Conservation (phyloP, 1,140 invertebrate genomes). For the Thalassaphorura encarpata region DNA sequence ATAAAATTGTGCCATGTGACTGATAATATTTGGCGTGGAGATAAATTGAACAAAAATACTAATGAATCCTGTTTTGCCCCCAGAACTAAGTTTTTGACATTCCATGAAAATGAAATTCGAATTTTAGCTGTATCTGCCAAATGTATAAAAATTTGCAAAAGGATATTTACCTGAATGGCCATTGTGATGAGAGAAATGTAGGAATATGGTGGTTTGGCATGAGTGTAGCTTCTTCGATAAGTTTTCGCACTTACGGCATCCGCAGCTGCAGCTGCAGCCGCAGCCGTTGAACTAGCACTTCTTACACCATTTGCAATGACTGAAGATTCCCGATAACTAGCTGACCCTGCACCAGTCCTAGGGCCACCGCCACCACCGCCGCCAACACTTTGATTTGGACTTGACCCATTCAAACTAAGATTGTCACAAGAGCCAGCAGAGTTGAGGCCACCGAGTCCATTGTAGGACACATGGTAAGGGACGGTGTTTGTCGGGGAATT, state of each 20-base stretch:
- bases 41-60: too few relatives aligned
- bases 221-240: conserved; percentile 87
- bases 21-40: too few relatives aligned
- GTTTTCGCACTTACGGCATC: conserved; percentile 68
- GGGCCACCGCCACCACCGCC: conserved; percentile 8
- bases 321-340: conserved; percentile 41
- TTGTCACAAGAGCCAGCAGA: conserved; percentile 32
- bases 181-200: conserved; percentile 99
- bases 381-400: conserved; percentile 22
- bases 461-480: conserved; percentile 3
- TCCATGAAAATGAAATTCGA: too few relatives aligned
- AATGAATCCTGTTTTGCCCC: too few relatives aligned
- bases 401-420: conserved; percentile 28
- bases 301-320: conserved; percentile 45
- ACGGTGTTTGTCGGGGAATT: neutral
- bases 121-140: too few relatives aligned
- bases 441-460: conserved; percentile 17
- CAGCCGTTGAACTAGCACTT: neutral
- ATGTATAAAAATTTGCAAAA: too few relatives aligned
- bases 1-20: too few relatives aligned
- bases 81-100: too few relatives aligned
- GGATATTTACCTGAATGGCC: conserved; percentile 70
- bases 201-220: conserved; percentile 96
- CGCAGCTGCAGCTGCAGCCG: conserved; percentile 43
- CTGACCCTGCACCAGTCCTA: neutral